Percentiles rank a stretch among this genome's conserved stretches.
These are phyloP conservation scores for Colossoma macropomum DNA, from an alignment of 2,113 vertebrate genomes.

Conservation along the genomic window DNA sequence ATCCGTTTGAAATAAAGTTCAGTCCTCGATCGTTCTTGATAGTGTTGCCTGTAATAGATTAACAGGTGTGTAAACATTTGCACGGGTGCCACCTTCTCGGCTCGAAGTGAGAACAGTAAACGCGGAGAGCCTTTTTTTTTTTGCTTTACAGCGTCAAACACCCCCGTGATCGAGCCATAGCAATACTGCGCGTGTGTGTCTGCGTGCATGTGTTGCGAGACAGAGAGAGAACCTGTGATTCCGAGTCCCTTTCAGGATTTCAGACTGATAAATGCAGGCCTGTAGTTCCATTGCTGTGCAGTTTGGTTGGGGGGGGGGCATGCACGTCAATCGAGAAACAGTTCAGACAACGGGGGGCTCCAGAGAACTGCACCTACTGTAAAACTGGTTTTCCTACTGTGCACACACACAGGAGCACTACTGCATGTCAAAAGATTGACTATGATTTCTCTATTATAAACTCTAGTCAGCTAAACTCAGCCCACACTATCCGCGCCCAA, in stretches of 20 bases:
- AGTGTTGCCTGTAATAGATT: conserved; percentile 41
- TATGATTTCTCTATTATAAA: conserved; percentile 1
- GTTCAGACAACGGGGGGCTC: no score
- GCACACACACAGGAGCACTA: conserved; percentile 7
- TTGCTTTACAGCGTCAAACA: neutral
- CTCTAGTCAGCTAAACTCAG: neutral
- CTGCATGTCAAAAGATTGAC: conserved; percentile 17
- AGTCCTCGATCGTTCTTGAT: neutral
- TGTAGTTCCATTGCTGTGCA: neutral
- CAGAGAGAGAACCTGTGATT: neutral
- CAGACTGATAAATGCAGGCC: conserved; percentile 31
- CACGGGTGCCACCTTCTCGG: conserved; percentile 43
- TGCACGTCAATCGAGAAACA: no score
- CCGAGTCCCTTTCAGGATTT: neutral
- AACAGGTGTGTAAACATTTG: conserved; percentile 67
- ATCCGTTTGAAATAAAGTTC: conserved; percentile 6
- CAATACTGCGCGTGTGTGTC: conserved; percentile 25
- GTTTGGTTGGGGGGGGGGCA: no score
- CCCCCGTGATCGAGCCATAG: conserved; percentile 12
- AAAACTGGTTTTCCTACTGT: neutral
- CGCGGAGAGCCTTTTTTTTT: conserved; percentile 1
- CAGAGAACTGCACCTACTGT: neutral
- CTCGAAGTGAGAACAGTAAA: conserved; percentile 15
- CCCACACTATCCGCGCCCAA: neutral
- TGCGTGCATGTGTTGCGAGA: conserved; percentile 21